Base-by-base conservation (phyloP, 2,113 vertebrate species). In the Hipposideros armiger region DNA sequence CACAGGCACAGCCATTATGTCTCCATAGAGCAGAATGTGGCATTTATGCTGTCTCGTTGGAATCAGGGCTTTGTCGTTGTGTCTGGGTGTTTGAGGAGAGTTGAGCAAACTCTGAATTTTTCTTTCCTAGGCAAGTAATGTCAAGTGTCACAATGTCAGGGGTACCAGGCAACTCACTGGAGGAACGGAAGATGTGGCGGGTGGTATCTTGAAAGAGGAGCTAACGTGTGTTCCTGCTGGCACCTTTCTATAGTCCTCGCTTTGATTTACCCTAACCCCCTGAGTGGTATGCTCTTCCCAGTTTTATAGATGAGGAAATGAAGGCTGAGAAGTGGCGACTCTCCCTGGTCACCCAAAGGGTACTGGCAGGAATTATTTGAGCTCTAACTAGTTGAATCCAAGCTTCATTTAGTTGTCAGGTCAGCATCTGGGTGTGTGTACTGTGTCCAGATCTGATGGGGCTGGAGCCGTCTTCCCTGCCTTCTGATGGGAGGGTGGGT, bases 1-100 rank as follows among this genome's bases (percentile, higher is more conserved):
- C 66, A 36, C 88, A 58, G 81, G 78, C 94, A 95, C 85, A 94
- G 90, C 88, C 88, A 40, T 90, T 97, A 64, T 96, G 45, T 96
- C 82, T 92, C 64, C 88, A 0, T 28, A 45, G 77, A 89, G 73
- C 74, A 80, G 54, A 67, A 84, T 66, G 47, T 91, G 85, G 54
- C 26, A 0, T 81, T 92, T 81, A 47, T 82, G 50, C 80, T 50
- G 3, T 40, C 56, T 84, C 58, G 0, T 10, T 88, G 77, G 73
- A 78, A 42, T 30, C 40, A 26, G 14, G 52, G 16, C 72, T 90
- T 93, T n/a, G 13, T 45, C 22, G 1, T 88, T 22, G 2, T 42
- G 22, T 74, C 70, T 86, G 58, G n/a, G 67, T 74, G 72, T 69
- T 82, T 58, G 13, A 40, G 62, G 32, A 80, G 11, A 56, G 17